Evolutionary conservation across 2,113 vertebrate genomes (phyloP).

Genomic region (Perccottus glenii): DNA sequence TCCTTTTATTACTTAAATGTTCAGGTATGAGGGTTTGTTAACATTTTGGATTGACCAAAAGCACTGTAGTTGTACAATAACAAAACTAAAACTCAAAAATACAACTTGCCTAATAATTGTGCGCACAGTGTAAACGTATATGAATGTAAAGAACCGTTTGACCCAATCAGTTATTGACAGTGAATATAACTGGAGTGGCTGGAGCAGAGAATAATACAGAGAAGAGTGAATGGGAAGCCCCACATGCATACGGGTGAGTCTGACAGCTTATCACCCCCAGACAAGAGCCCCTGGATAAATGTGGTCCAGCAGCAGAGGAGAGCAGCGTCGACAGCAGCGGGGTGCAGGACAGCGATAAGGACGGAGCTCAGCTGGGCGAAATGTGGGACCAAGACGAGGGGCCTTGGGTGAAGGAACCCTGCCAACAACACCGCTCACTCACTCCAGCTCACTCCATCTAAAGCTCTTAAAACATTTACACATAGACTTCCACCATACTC

Average conservation of each 20-base stretch:
- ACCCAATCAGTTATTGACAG: not conserved
- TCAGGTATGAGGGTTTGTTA: too few species aligned
- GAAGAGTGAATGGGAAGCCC: slow-evolving; percentile 43
- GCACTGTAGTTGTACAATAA: too few species aligned
- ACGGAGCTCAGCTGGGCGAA: slow-evolving; percentile 69
- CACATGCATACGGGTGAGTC: slow-evolving; percentile 70
- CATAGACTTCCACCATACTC: slow-evolving; percentile 68
- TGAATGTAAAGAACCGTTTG: not conserved
- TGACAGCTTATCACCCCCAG: slow-evolving; percentile 82
- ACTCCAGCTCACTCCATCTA: slow-evolving; percentile 60
- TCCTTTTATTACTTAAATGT: too few species aligned
- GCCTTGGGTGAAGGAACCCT: slow-evolving; percentile 65
- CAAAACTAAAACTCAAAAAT: too few species aligned
- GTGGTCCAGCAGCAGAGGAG: slow-evolving; percentile 75
- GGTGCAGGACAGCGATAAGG: slow-evolving; percentile 82
- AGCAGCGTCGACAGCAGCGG: slow-evolving; percentile 64
- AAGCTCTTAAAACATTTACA: slow-evolving; percentile 81
- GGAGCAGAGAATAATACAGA: slow-evolving; percentile 38
- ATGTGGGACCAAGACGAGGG: slow-evolving; percentile 59
- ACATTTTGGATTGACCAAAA: too few species aligned
- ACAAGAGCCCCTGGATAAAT: slow-evolving; percentile 81
- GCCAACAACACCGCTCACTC: slow-evolving; percentile 69
- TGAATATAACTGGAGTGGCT: slow-evolving; percentile 8
- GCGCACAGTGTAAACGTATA: too few species aligned
- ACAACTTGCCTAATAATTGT: too few species aligned